Conservation (phyloP, 2,797 vertebrate species). For the Steatocranus sp. region DNA sequence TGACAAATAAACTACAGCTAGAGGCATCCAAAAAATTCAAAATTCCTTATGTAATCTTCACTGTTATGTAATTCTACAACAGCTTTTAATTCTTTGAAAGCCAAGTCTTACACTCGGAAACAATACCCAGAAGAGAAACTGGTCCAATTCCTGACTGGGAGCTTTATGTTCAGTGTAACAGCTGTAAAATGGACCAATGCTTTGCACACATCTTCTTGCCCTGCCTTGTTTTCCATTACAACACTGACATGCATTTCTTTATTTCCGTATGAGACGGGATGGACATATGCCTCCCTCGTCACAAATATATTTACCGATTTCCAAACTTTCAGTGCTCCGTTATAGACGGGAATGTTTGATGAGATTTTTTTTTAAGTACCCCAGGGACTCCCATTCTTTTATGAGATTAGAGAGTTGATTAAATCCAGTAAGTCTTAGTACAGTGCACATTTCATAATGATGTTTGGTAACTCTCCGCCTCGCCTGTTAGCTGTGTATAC, state of each 20-base stretch:
- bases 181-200: not conserved
- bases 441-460: not conserved
- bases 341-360: not conserved
- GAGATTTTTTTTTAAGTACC: not conserved
- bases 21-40: not conserved
- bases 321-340: not conserved
- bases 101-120: not conserved
- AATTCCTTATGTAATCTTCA: not conserved
- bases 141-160: not conserved
- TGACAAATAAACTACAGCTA: not conserved
- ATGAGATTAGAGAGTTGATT: not conserved
- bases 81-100: not conserved
- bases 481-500: not conserved
- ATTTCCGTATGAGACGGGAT: not conserved
- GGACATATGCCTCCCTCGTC: not conserved
- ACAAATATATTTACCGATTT: not conserved
- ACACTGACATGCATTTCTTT: not conserved
- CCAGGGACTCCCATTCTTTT: not conserved
- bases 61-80: not conserved
- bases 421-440: not conserved
- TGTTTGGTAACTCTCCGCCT: not conserved
- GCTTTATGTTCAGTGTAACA: not conserved
- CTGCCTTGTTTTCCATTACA: not conserved
- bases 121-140: not conserved
- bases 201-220: not conserved